A percentile compares a stretch with the other conserved stretches of the same genome.
Conservation (phyloP, 2,113 vertebrate species). For the Rallus limicola region DNA sequence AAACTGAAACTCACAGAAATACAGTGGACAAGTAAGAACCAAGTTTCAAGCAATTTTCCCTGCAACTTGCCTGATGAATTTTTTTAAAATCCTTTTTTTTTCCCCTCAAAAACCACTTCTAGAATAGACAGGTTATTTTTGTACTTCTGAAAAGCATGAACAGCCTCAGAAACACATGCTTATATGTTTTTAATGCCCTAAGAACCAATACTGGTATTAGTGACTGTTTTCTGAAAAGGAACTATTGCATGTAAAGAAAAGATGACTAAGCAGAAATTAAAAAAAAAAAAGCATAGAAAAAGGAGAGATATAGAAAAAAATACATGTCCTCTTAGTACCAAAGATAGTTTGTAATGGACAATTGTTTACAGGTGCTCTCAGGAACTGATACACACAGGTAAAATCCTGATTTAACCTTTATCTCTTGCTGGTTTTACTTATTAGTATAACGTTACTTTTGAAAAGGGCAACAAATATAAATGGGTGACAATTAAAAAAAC, state of each 20-base stretch:
- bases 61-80: neutral
- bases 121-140: neutral
- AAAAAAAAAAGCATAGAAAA: neutral
- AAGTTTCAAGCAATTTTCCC: neutral
- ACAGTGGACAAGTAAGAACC: neutral
- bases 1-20: neutral
- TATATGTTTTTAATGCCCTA: neutral
- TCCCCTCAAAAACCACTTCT: neutral
- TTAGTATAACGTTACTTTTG: neutral
- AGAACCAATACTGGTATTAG: neutral
- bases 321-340: accelerated
- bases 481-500: neutral
- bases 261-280: neutral
- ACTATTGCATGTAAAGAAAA: neutral
- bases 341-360: neutral
- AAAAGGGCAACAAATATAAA: neutral
- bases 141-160: neutral
- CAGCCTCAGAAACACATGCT: neutral
- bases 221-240: neutral
- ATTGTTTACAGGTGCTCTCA: neutral
- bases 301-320: neutral
- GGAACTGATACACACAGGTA: neutral
- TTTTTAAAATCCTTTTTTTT: neutral
- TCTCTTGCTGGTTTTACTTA: neutral
- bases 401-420: neutral